Base-by-base conservation (phyloP, 2,888 invertebrate species). In the Xestia xanthographa region DNA sequence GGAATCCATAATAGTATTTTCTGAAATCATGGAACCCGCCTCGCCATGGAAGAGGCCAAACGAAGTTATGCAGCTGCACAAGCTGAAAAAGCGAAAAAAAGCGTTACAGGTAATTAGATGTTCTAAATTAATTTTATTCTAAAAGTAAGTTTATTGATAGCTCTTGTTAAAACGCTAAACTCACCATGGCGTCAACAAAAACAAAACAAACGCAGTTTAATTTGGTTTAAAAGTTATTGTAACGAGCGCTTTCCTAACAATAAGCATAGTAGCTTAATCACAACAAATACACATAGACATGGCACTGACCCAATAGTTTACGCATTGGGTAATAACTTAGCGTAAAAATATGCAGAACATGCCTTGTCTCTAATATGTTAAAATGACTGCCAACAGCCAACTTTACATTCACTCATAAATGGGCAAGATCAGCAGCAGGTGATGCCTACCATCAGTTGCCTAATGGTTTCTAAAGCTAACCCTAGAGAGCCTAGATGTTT, bases 1-100 rank as follows among this genome's bases (percentile, higher is more conserved):
- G 6, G 14, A 67, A n/a, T 34, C 0, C n/a, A 38, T 50, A 38
- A 26, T 41, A 73, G 50, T 67, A 74, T 53, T 79, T 66, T 56
- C 29, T 22, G 72, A 71, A 77, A 89, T 79, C 75, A 95, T 96
- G 95, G 95, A 94, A 77, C 96, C 96, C 14, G 90, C 94, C 26
- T 96, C 97, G 73, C 97, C 97, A 94, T 97, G 97, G 97, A 97
- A 97, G 90, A 97, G 95, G 86, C 97, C 97, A 56, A 96, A 95
- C 87, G 97, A 97, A 93, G 96, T 97, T 77, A 98, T 98, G 98
- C 97, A 97, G 91, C 93, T 98, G 74, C 98, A 98, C 92, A 97
- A 98, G 85, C 92, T 98, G 80, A 98, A 98, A 92, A 97, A 97
- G 88, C 98, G 98, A 91, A 98, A 98, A 92, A 97, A 97, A 93